Percentiles rank a stretch among this genome's conserved stretches.
These are phyloP conservation scores for Falco novaeseelandiae DNA, from an alignment of 2,797 vertebrate species.

Conservation along the genomic window DNA sequence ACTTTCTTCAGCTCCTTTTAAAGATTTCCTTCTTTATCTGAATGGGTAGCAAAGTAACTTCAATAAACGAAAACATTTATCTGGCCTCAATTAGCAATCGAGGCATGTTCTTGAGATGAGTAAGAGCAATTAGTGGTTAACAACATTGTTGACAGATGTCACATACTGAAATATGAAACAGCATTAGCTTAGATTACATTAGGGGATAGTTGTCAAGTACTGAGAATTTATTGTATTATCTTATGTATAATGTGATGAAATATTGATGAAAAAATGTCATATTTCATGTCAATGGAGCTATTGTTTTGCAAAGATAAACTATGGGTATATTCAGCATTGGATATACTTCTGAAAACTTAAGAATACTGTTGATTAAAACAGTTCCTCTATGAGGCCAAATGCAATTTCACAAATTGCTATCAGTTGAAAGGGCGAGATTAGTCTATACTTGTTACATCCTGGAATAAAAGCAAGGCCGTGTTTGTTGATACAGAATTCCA, in stretches of 20 bases:
- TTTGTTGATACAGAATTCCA: not conserved
- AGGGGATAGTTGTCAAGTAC: conserved; percentile 4
- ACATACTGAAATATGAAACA: not conserved
- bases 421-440: not conserved
- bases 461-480: not conserved
- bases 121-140: conserved; percentile 41
- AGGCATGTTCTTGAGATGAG: not conserved
- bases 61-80: not conserved
- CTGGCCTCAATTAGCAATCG: not conserved
- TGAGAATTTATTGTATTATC: conserved; percentile 47
- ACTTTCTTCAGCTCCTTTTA: not conserved
- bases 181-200: conserved; percentile 45
- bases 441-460: not conserved
- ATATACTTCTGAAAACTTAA: not conserved
- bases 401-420: conserved; percentile 35
- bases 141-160: conserved; percentile 29
- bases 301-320: conserved; percentile 45
- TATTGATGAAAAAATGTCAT: conserved; percentile 38
- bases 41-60: not conserved
- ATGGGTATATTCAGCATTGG: not conserved
- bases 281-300: conserved; percentile 14
- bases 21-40: not conserved
- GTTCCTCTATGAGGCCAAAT: conserved; percentile 27
- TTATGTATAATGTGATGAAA: conserved; percentile 38
- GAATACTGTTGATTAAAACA: conserved; percentile 35